These are phyloP conservation scores for Drosophila histrio DNA, from an alignment of 2,888 invertebrate species.

Conservation along the genomic window DNA sequence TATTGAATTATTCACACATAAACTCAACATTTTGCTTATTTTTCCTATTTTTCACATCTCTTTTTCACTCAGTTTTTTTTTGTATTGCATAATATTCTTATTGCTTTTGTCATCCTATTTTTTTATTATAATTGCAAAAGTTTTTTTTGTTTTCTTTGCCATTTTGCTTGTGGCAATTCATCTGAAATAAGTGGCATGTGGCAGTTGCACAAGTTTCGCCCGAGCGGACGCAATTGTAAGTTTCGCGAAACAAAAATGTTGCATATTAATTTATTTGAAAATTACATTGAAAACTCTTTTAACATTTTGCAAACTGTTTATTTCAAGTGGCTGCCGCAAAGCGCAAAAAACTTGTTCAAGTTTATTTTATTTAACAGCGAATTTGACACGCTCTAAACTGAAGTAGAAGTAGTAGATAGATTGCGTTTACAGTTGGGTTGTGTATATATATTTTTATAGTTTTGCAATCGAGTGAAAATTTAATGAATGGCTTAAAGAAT, in stretches of 20 bases:
- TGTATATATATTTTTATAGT: not conserved
- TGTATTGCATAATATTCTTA: not conserved
- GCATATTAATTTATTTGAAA: slow-evolving; percentile 35
- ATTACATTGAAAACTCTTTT: slow-evolving; percentile 31
- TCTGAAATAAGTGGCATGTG: slow-evolving; percentile 40
- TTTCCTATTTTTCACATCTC: not conserved
- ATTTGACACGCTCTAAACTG: slow-evolving; percentile 4
- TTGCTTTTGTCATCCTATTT: slow-evolving; percentile 5
- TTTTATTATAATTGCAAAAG: slow-evolving; percentile 36
- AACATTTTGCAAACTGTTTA: slow-evolving; percentile 23
- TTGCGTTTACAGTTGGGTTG: too few species aligned
- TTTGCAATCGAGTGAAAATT: not conserved
- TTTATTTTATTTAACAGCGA: slow-evolving; percentile 1
- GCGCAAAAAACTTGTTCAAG: slow-evolving; percentile 34
- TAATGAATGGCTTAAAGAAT: not conserved
- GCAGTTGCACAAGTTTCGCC: not conserved
- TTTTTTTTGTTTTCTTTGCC: slow-evolving; percentile 15
- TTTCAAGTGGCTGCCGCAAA: slow-evolving; percentile 18
- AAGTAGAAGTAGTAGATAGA: not conserved
- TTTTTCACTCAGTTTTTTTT: not conserved
- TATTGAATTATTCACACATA: slow-evolving; percentile 32
- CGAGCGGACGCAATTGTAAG: slow-evolving; percentile 11
- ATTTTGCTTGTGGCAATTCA: slow-evolving; percentile 39
- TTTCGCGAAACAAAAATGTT: slow-evolving; percentile 19
- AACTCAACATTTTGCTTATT: slow-evolving; percentile 11